Base-by-base conservation (phyloP, 1,140 invertebrate species). In the Eupristina koningsbergeri region DNA sequence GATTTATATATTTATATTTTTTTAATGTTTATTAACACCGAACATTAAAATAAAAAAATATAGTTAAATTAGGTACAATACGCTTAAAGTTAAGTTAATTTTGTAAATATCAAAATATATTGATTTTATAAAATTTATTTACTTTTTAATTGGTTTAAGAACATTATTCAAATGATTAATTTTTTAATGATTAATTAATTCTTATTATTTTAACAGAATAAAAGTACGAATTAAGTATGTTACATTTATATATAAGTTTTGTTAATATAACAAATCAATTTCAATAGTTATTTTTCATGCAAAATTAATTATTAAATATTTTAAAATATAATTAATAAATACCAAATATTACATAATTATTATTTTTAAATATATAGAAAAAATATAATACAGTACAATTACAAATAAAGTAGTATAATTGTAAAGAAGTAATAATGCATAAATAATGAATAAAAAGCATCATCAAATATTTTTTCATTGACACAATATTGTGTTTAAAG, bases 181-280 rank as follows among this genome's bases (percentile, higher is more conserved):
- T n/a, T n/a, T n/a, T n/a, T n/a, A n/a, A n/a, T n/a, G n/a, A n/a
- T n/a, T n/a, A n/a, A n/a, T n/a, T n/a, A n/a, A n/a, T n/a, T n/a
- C n/a, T n/a, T n/a, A n/a, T n/a, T n/a, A 69, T 75, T 74, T 61
- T 64, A 34, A 47, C 53, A 45, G 26, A 75, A 36, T 75, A 0
- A 69, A 31, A 64, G 6, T 61, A 19, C 0, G 22, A 74, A 7
- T 74, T 9, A 9, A 58, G n/a, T 71, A 36, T 69, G 19, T 26
- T 3, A 50, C 67, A 47, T 53, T 69, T 26, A 69, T 15, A 73
- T 78, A 75, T 50, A 9, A 84, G 31, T 50, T 79, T 61, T 74
- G 67, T 74, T 80, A 84, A 80, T 80, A 58, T 80, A 78, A 84
- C 76, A 84, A 80, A 73, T 84, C 41, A 47, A 45, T 22, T 84